Evolutionary conservation across 2,113 vertebrate genomes (phyloP).

Genomic region (pig (Sus scrofa)): T2T-Sscrofa CM000816.6:3545501-3546000

Average conservation of each 20-base stretch:
- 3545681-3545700: neutral
- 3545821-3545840: neutral
- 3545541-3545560: neutral
- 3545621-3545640: too few relatives aligned
- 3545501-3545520: accelerated
- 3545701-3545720: accelerated
- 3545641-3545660: too few relatives aligned
- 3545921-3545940: neutral
- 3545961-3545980: neutral
- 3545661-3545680: too few relatives aligned
- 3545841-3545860: neutral
- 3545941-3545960: neutral
- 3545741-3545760: neutral
- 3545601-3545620: neutral
- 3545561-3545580: accelerated
- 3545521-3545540: neutral
- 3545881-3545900: neutral
- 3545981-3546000: neutral
- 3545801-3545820: neutral
- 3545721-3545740: too few relatives aligned
- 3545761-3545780: too few relatives aligned
- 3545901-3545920: too few relatives aligned
- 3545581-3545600: neutral
- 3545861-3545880: neutral
- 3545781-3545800: neutral